These are phyloP conservation scores for Podargus strigoides DNA, from an alignment of 2,797 vertebrate species.

Conservation along the genomic window DNA sequence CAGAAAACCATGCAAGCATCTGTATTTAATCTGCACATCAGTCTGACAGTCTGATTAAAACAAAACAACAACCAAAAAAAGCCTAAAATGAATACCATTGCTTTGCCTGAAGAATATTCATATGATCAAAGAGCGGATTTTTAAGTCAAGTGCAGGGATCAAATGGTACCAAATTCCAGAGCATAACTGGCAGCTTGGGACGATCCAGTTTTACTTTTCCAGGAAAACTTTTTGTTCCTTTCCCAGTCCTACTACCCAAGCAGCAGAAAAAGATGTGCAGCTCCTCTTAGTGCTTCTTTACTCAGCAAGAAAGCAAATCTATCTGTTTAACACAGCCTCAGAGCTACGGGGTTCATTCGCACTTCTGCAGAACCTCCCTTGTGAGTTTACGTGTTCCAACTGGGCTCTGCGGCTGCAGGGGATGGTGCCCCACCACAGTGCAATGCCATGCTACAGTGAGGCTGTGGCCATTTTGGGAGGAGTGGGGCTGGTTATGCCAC, in stretches of 20 bases:
- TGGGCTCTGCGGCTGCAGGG: not conserved
- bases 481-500: not conserved
- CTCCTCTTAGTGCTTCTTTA: not conserved
- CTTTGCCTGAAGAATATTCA: conserved; percentile 46
- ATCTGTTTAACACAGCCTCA: not conserved
- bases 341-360: not conserved
- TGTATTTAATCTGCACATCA: conserved; percentile 58
- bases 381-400: not conserved
- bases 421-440: accelerated
- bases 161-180: conserved; percentile 47
- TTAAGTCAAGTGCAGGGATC: conserved; percentile 58
- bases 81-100: conserved; percentile 27
- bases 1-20: conserved; percentile 44
- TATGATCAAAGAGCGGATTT: conserved; percentile 43
- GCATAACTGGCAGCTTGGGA: not conserved
- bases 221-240: not conserved
- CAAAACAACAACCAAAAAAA: not conserved
- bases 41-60: conserved; percentile 42
- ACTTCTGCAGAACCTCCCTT: conserved; percentile 17
- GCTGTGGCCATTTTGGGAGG: not conserved
- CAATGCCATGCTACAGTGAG: not conserved
- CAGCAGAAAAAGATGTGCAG: not conserved
- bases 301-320: not conserved
- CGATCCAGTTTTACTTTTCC: not conserved
- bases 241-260: not conserved